Base-by-base conservation (phyloP, 2,113 vertebrate species). In the Pardalotus punctatus region DNA sequence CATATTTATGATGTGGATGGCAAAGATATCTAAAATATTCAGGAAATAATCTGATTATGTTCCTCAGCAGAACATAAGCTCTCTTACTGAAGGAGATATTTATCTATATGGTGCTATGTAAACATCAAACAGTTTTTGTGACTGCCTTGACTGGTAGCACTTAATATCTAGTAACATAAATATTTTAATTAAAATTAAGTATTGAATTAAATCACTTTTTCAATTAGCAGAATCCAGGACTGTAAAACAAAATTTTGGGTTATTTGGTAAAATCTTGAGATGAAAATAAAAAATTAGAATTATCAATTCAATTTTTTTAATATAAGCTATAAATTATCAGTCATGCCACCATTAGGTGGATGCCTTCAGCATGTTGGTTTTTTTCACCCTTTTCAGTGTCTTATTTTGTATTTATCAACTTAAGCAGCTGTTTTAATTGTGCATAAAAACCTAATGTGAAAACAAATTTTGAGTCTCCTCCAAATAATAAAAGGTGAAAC, bases 371-470 rank as follows among this genome's bases (percentile, higher is more conserved):
- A 20, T 64, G 28, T 71, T 53, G 35, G 47, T 67, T 78, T 91
- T 87, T 93, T 85, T 78, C 54, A 54, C 67, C 64, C 64, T 82
- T 94, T 89, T 88, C 28, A 31, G 29, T 74, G 85, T 96, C 69
- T 93, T 90, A 78, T 88, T 96, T 95, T 93, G 24, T 81, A 65
- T 88, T 88, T 88, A 67, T 42, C 51, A 74, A 22, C n/a, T 81
- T 81, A 48, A 73, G 66, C n/a, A 51, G 28, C 47, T 80, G 13
- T 47, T 92, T 45, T 57, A 90, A 42, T 69, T 73, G 47, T 65
- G 13, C 43, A 10, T 87, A 50, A 84, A 96, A 90, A 57, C 15
- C n/a, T n/a, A 36, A 67, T 62, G 23, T 51, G 76, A 90, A 91
- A 90, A 54, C 51, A 42, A n/a, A 60, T 65, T 76, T 25, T 71